These are phyloP conservation scores for Leptoteleia sp. DNA, from an alignment of 1,140 invertebrate species.

Conservation along the genomic window DNA sequence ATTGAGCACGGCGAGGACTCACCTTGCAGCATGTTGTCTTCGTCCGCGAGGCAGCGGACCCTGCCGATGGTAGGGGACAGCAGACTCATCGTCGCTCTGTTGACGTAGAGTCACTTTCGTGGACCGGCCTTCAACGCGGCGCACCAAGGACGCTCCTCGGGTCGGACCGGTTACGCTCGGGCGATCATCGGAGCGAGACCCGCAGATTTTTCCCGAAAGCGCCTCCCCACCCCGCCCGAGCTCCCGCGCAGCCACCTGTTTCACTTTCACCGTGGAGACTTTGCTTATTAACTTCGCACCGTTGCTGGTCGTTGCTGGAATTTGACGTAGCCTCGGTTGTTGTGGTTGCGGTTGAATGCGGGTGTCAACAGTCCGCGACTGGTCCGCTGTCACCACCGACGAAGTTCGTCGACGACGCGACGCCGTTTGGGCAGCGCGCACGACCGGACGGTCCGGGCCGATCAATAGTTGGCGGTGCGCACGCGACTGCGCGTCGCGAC, in stretches of 20 bases:
- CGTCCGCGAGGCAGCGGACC: constrained; percentile 75
- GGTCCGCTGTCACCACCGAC: constrained; percentile 56
- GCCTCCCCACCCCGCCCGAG: constrained; percentile 3
- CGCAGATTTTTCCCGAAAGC: constrained; percentile 44
- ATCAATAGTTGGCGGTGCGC: constrained; percentile 56
- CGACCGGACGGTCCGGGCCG: constrained; percentile 29
- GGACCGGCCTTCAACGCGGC: constrained; percentile 46
- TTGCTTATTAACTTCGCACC: no score
- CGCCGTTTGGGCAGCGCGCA: constrained; percentile 39
- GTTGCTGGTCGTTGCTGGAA: no score
- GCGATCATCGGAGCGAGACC: constrained; percentile 25
- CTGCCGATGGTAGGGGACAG: constrained; percentile 71
- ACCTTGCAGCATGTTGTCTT: constrained; percentile 81
- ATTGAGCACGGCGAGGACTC: no score
- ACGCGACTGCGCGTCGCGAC: constrained; percentile 57
- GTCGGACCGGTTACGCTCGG: constrained; percentile 51
- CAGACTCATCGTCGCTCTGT: constrained; percentile 66
- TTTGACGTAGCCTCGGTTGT: no score
- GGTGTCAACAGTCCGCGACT: constrained; percentile 35
- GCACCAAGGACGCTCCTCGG: constrained; percentile 59
- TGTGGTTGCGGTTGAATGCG: constrained; percentile 2
- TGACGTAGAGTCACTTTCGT: constrained; percentile 46
- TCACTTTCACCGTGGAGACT: constrained; percentile 52
- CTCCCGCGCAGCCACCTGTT: constrained; percentile 37
- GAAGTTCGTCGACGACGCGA: constrained; percentile 35